Evolutionary conservation across 1,140 invertebrate species (phyloP).

Genomic region (Drosophila rufa): DNA sequence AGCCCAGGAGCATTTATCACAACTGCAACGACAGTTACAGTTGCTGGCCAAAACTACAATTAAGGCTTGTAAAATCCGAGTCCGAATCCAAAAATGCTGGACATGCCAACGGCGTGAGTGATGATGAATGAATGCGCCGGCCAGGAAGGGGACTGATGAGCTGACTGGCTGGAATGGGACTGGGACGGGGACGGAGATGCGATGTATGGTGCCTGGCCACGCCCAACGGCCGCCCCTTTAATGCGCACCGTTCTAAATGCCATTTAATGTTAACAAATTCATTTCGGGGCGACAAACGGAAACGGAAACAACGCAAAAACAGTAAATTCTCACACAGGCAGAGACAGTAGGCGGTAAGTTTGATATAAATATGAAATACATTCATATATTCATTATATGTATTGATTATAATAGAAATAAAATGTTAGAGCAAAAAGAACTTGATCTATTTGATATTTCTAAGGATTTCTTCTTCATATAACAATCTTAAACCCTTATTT

Average conservation of each 20-base stretch:
- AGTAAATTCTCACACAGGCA: slow-evolving; percentile 22
- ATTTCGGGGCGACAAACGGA: slow-evolving; percentile 75
- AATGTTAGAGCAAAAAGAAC: no score
- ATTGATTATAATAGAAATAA: no score
- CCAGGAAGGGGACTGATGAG: neutral
- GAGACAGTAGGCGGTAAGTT: slow-evolving; percentile 7
- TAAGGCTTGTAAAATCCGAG: slow-evolving; percentile 12
- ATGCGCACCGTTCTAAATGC: slow-evolving; percentile 30
- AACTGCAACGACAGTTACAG: slow-evolving; percentile 42
- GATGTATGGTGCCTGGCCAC: neutral
- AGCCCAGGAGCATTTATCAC: slow-evolving; percentile 68
- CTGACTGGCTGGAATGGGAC: neutral
- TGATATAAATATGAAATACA: no score
- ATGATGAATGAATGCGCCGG: slow-evolving; percentile 55
- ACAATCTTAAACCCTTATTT: neutral
- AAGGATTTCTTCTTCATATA: no score
- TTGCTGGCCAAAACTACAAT: slow-evolving; percentile 28
- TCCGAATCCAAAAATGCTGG: slow-evolving; percentile 9
- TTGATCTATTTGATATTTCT: no score
- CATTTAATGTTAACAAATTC: slow-evolving; percentile 78
- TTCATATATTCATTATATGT: no score
- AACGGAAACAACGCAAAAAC: slow-evolving; percentile 53
- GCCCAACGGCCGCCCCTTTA: neutral
- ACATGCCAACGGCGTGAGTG: slow-evolving; percentile 50
- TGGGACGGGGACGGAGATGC: neutral